A percentile compares a stretch with the other conserved stretches of the same genome.
Conservation (phyloP, 2,888 invertebrate genomes). For the Hyposoter dolosus region DNA sequence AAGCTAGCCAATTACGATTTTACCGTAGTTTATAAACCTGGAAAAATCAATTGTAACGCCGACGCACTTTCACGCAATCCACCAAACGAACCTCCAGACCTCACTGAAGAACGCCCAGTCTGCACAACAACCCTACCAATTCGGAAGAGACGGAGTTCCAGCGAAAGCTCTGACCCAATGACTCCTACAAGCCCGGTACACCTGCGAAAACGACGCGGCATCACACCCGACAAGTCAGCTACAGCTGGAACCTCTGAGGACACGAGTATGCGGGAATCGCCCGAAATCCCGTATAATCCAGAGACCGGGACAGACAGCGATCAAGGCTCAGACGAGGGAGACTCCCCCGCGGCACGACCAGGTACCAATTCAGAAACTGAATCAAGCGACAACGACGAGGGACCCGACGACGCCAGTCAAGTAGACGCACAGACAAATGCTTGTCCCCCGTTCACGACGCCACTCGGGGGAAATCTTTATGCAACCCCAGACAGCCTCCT, state of each 20-base stretch:
- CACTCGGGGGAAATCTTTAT: slow-evolving; percentile 22
- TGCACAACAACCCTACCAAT: not conserved
- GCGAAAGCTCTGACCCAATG: not conserved
- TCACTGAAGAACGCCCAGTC: not conserved
- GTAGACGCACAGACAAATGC: not conserved
- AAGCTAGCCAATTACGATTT: slow-evolving; percentile 33
- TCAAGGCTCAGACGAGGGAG: not conserved
- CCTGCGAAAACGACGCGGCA: slow-evolving; percentile 10
- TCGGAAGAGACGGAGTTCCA: slow-evolving; percentile 1
- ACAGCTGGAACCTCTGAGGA: not conserved
- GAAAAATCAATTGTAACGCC: slow-evolving; percentile 6
- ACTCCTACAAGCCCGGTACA: not conserved
- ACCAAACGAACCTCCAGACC: not conserved
- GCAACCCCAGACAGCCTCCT: slow-evolving; percentile 10
- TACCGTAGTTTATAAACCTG: slow-evolving; percentile 15
- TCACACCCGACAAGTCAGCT: not conserved
- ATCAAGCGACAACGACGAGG: not conserved
- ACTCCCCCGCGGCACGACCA: too few relatives aligned
- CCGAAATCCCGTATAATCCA: too few relatives aligned
- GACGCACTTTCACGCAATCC: not conserved
- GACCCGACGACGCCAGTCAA: not conserved
- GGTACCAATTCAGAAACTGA: not conserved
- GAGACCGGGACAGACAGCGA: not conserved
- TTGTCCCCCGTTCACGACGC: slow-evolving; percentile 7
- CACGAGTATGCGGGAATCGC: not conserved